Base-by-base conservation (phyloP, 1,140 invertebrate genomes). In the Hermatobates lingyangjiaoensis region DNA sequence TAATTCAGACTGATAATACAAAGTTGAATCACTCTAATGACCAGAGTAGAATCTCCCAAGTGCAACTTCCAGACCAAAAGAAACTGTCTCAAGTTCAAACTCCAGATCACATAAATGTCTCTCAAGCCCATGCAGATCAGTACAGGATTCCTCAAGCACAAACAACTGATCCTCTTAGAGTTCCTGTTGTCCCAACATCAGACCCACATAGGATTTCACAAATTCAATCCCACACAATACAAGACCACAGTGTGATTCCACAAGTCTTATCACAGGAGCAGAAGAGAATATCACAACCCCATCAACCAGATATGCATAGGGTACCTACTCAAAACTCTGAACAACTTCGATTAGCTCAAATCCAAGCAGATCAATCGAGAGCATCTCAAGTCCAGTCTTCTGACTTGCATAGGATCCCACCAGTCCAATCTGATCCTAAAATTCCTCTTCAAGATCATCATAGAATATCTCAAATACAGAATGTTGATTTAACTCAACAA, bases 331-430 rank as follows among this genome's bases (percentile, higher is more conserved):
- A n/a, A n/a, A n/a, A n/a, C n/a, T n/a, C n/a, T n/a, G n/a, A n/a
- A n/a, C n/a, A n/a, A n/a, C n/a, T n/a, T n/a, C n/a, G n/a, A n/a
- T n/a, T n/a, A n/a, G n/a, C n/a, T n/a, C n/a, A n/a, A n/a, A n/a
- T n/a, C n/a, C n/a, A n/a, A n/a, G n/a, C n/a, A n/a, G 24, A 50
- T 56, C 15, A 56, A 20, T 20, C 14, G 39, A 42, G 18, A 18
- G 4, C 18, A 10, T 42, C 39, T 42, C 39, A 42, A 42, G 39
- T 42, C 18, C 39, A 42, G 18, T 20, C 39, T 42, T 20, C 39
- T 42, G 39, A 42, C 21, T 20, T 18, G 21, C 39, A 42, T 20
- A 7, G 39, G 18, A 42, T 42, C 4, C 21, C 39, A 12, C 39
- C 14, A 20, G 18, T 42, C 18, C 39, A 42, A 10, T 20, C 39